Base-by-base conservation (phyloP, 1,140 invertebrate species). In the Zaprionus tsacasi region DNA sequence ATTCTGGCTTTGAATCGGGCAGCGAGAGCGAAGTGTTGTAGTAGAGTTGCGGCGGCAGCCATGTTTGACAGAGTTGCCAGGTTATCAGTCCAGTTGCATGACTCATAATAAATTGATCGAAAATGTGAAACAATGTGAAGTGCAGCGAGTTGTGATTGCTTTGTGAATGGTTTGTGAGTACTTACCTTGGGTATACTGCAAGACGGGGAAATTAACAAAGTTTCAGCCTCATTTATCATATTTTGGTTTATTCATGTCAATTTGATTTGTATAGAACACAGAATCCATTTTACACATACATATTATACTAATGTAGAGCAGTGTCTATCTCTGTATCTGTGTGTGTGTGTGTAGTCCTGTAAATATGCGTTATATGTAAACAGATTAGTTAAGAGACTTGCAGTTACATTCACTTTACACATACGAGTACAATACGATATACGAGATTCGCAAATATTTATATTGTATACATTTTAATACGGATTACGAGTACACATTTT, bases 391-490 rank as follows among this genome's bases (percentile, higher is more conserved):
- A 59, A 72, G 72, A 79, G 66, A 61, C 33, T 82, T 88, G 70
- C 72, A 87, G 74, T 88, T 87, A 81, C 80, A 88, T 80, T 88
- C 82, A 88, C 76, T 70, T 88, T 81, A 83, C 85, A 87, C 76
- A 89, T 78, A 74, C 71, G 68, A 74, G 78, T 78, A 77, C 70
- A 68, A 66, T 71, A 70, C 45, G 45, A 50, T 64, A 60, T 10
- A 21, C 21, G 21, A 21, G 15, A 80, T 81, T 65, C 65, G 74
- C 74, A 75, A 77, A 85, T 85, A 78, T 78, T 78, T 70, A 75
- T 69, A 64, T 68, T 81, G 81, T 78, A 78, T 85, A 63, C 70
- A 67, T 63, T 72, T 72, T 60, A 60, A 69, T 73, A 70, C 65
- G 70, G 71, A 67, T 73, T 70, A 73, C 66, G 71, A 63, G 59